Conservation (phyloP, 2,888 invertebrate genomes). For the Dasypogon diadema region DNA sequence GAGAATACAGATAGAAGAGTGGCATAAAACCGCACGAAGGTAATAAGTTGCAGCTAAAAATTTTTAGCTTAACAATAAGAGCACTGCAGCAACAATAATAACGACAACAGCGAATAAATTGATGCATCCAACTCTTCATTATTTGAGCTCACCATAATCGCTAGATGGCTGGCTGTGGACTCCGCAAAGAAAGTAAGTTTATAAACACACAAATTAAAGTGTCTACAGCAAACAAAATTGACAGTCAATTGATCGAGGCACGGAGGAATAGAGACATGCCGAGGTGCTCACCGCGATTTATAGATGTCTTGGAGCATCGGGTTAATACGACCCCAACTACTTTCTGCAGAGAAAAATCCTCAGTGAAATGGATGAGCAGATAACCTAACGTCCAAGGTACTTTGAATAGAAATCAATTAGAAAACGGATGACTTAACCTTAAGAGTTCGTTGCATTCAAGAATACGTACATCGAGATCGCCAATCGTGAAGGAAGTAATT, state of each 20-base stretch:
- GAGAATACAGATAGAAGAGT: constrained; percentile 37
- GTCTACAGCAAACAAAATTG: constrained; percentile 49
- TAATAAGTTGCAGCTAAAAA: constrained; percentile 33
- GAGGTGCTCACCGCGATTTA: constrained; percentile 26
- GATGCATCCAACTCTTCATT: constrained; percentile 39
- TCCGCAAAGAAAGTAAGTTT: constrained; percentile 25
- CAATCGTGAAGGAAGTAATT: constrained; percentile 19
- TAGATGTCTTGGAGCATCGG: constrained; percentile 32
- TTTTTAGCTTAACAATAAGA: neutral
- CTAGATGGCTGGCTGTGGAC: neutral
- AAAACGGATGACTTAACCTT: constrained; percentile 50
- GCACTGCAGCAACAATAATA: neutral
- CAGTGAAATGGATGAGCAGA: constrained; percentile 40
- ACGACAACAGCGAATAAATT: constrained; percentile 18
- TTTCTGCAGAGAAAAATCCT: constrained; percentile 15
- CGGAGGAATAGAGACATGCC: neutral
- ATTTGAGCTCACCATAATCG: constrained; percentile 12
- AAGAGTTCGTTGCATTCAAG: constrained; percentile 42
- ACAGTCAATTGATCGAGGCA: constrained; percentile 46
- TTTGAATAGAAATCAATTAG: constrained; percentile 53
- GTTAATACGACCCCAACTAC: constrained; percentile 32
- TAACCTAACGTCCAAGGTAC: constrained; percentile 29
- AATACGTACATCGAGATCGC: neutral
- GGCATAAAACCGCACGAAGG: constrained; percentile 32
- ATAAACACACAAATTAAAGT: constrained; percentile 53